These are phyloP conservation scores for Diplogasteroides magnus DNA, from an alignment of 1,140 invertebrate species.

Conservation along the genomic window DNA sequence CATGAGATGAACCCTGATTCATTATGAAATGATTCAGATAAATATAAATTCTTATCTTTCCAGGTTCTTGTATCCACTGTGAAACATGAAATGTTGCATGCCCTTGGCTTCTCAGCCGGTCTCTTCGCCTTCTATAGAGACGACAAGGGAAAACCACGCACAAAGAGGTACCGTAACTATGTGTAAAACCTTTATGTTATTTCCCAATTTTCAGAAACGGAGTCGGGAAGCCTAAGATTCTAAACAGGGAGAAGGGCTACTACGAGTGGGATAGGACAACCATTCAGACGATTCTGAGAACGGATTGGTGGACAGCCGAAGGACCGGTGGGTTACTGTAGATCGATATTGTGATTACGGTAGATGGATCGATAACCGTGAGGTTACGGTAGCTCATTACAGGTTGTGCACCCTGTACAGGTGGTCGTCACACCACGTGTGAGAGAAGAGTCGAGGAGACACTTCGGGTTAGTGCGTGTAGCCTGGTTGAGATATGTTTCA, in stretches of 20 bases:
- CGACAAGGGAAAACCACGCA: slow-evolving; percentile 31
- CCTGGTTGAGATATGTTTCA: too few species aligned
- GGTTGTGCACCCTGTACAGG: slow-evolving; percentile 38
- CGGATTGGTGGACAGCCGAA: slow-evolving; percentile 76
- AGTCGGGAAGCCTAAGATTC: slow-evolving; percentile 40
- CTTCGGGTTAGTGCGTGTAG: too few species aligned
- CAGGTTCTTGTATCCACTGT: slow-evolving; percentile 73
- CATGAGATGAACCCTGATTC: too few species aligned
- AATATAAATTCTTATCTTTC: slow-evolving; percentile 62
- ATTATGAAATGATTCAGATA: too few species aligned
- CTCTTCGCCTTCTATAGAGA: slow-evolving; percentile 53
- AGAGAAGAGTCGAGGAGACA: background rate
- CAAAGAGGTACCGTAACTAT: slow-evolving; percentile 19
- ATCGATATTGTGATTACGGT: too few species aligned
- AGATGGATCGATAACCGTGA: too few species aligned
- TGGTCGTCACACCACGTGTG: slow-evolving; percentile 33
- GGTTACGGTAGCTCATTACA: slow-evolving; percentile 12
- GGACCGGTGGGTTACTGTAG: slow-evolving; percentile 66
- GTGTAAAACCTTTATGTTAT: background rate
- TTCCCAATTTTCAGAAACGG: slow-evolving; percentile 54
- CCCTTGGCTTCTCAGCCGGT: slow-evolving; percentile 65
- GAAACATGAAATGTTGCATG: slow-evolving; percentile 97
- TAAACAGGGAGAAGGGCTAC: slow-evolving; percentile 56
- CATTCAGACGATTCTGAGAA: slow-evolving; percentile 72
- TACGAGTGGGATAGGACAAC: slow-evolving; percentile 88